phyloP scores from a whole-genome alignment of 1,140 invertebrate species.

The Scylla paramamosain region DNA sequence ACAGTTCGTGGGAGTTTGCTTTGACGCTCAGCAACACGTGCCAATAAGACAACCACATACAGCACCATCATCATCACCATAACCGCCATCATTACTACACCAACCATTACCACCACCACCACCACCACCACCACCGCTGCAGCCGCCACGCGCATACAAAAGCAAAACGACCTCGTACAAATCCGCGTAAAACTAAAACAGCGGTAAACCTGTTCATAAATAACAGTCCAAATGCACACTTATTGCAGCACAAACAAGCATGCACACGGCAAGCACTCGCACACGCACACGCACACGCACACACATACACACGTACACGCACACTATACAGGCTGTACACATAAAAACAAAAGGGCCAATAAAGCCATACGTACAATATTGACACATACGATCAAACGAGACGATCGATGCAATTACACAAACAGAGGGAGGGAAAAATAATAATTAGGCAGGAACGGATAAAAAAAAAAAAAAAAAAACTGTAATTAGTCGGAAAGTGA shows the following conservation, averaged over 20 bases:
- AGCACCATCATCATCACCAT: background rate
- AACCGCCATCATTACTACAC: background rate
- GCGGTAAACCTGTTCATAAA: slow-evolving; percentile 14
- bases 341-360: background rate
- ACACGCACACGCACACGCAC: background rate
- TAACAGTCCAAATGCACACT: background rate
- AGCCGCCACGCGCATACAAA: background rate
- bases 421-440: background rate
- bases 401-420: slow-evolving; percentile 12
- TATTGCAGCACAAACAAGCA: slow-evolving; percentile 3
- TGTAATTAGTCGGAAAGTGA: too few species aligned
- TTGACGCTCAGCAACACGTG: too few species aligned
- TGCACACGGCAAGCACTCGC: background rate
- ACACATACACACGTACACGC: background rate
- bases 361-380: slow-evolving; percentile 8
- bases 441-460: background rate
- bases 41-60: too few species aligned
- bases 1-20: too few species aligned
- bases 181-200: slow-evolving; percentile 15
- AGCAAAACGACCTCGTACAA: slow-evolving; percentile 20
- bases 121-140: background rate
- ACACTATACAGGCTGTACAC: background rate
- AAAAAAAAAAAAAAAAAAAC: too few species aligned
- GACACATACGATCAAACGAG: background rate
- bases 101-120: background rate